A percentile compares a stretch with the other conserved stretches of the same genome.
phyloP scores from a whole-genome alignment of 92 coral and sea anemone genomes.

The Phenganax marumi region DNA sequence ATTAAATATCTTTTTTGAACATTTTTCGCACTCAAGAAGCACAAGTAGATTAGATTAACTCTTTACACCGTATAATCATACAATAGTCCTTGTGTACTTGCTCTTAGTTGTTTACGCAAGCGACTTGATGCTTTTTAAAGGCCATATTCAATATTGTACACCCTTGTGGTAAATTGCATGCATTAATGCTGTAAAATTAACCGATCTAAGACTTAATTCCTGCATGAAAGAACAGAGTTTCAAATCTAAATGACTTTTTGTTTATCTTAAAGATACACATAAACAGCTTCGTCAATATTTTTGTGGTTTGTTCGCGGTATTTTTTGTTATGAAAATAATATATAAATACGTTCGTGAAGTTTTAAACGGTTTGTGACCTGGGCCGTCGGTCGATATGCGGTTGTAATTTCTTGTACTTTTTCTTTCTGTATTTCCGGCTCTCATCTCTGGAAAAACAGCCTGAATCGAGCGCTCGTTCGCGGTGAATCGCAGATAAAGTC shows the following conservation, averaged over 20 bases:
- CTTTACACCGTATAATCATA: no score
- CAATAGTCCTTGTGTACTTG: no score
- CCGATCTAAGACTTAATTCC: neutral
- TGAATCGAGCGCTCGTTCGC: slow-evolving; percentile 71
- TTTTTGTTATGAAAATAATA: neutral
- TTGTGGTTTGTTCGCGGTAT: slow-evolving; percentile 2
- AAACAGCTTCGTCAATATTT: slow-evolving; percentile 1
- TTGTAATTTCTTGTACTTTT: slow-evolving; percentile 36
- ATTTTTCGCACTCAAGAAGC: no score
- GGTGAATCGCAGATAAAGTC: slow-evolving; percentile 77
- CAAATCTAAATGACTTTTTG: neutral
- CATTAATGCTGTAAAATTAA: neutral
- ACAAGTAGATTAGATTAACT: no score
- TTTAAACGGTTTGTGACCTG: slow-evolving; percentile 36
- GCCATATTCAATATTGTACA: neutral
- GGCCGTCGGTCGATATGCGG: slow-evolving; percentile 29
- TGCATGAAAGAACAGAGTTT: neutral
- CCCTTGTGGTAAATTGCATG: neutral
- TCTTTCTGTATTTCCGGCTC: slow-evolving; percentile 42
- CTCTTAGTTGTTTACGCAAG: no score
- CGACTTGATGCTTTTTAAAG: no score
- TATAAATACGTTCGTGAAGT: neutral
- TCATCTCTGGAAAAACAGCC: slow-evolving; percentile 34
- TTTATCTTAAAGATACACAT: neutral
- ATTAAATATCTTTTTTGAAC: no score